These are phyloP conservation scores for Tryphoninae sp. DNA, from an alignment of 2,888 invertebrate genomes.

Conservation along the genomic window DNA sequence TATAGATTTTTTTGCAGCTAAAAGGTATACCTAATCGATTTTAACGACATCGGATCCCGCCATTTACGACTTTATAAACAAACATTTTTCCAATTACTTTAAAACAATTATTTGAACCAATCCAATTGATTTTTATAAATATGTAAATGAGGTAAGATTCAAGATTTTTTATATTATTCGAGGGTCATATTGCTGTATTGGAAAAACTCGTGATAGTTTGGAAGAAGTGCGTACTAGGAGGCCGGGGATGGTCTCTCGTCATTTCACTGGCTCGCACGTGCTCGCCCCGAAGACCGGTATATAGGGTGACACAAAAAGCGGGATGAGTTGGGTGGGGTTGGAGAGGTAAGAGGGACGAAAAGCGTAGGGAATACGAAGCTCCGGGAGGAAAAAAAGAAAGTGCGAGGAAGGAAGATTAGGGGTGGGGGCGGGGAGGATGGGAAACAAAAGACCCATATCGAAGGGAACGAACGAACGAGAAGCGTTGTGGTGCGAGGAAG, in stretches of 20 bases:
- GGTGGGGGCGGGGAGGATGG: constrained; percentile 21
- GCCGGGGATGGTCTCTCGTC: constrained; percentile 59
- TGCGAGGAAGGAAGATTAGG: constrained; percentile 4
- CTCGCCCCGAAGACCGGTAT: constrained; percentile 52
- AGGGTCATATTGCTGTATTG: not conserved
- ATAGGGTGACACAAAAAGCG: constrained; percentile 45
- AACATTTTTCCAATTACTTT: too few species aligned
- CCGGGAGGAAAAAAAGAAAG: constrained; percentile 9
- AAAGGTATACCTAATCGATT: too few species aligned
- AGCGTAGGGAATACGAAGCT: not conserved
- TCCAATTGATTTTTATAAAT: not conserved
- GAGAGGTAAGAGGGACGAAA: constrained; percentile 23
- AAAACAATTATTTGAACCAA: not conserved
- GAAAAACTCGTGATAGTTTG: constrained; percentile 30
- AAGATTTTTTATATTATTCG: constrained; percentile 5
- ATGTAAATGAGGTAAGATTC: not conserved
- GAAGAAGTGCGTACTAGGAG: constrained; percentile 32
- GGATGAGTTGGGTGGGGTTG: constrained; percentile 51
- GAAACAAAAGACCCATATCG: constrained; percentile 38
- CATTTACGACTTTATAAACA: too few species aligned
- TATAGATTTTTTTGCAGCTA: too few species aligned
- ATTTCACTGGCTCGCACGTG: constrained; percentile 62
- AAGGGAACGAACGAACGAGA: constrained; percentile 26
- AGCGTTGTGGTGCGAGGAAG: constrained; percentile 7
- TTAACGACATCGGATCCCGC: too few species aligned